A percentile compares a stretch with the other conserved stretches of the same genome.
phyloP scores from a whole-genome alignment of 2,797 vertebrate species.

The Leptoclinus maculatus region DNA sequence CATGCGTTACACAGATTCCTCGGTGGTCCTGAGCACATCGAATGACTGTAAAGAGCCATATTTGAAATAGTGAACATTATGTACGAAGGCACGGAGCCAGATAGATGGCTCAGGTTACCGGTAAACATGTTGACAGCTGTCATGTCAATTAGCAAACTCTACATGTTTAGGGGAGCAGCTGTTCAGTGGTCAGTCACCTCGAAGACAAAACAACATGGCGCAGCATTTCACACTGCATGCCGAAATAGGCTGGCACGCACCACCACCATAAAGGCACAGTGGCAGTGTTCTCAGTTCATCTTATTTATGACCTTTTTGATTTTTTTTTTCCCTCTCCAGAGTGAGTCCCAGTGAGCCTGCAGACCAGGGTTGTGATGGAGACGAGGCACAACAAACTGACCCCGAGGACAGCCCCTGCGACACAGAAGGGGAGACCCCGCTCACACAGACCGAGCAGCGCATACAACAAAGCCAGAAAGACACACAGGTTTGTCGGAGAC shows the following conservation, averaged over 20 bases:
- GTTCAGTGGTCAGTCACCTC: conserved; percentile 23
- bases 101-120: conserved; percentile 42
- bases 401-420: conserved; percentile 58
- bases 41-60: conserved; percentile 37
- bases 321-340: conserved; percentile 31
- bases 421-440: conserved; percentile 53
- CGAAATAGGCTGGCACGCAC: neutral
- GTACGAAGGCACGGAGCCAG: conserved; percentile 11
- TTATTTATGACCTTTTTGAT: neutral
- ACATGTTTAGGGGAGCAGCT: conserved; percentile 43
- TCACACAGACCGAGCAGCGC: conserved; percentile 36
- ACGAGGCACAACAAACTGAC: conserved; percentile 55
- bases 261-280: no score
- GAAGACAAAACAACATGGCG: conserved; percentile 31
- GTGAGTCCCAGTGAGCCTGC: conserved; percentile 56
- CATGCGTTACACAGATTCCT: conserved; percentile 18
- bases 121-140: conserved; percentile 44
- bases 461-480: conserved; percentile 51
- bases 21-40: neutral
- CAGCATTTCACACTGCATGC: neutral
- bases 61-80: conserved; percentile 41
- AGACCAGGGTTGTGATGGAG: conserved; percentile 53
- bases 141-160: conserved; percentile 33
- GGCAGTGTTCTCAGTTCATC: neutral
- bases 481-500: conserved; percentile 54